Evolutionary conservation across 53 echinoderm and acorn worm genomes (phyloP), one percentile per base, ranked within the genome.

Genomic region (Stichopus horrens): DNA sequence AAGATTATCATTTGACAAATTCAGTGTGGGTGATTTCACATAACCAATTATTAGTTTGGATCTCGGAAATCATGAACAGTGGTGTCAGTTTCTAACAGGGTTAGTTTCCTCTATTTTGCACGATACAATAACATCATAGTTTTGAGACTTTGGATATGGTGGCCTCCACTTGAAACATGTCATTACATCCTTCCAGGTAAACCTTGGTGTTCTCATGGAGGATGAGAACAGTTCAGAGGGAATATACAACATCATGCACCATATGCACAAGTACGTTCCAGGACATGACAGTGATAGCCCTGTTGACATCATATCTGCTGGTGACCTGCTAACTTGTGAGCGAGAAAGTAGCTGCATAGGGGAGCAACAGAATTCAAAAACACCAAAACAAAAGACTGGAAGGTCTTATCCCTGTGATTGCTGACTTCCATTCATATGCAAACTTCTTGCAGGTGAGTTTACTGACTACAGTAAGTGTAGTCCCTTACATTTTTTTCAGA

Each of bases 181-280:
- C n/a, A n/a, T n/a, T n/a, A n/a, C n/a, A 20, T 18, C 21, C 19
- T 59, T 60, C 8, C 82, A 94, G 94, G 89, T 94, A 9, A 89
- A 92, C 76, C 87, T 94, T 10, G 94, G 94, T n/a, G 94, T 94
- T 8, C 59, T 94, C 23, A 94, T 93, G 95, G 88, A 95, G 20
- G 90, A 87, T 71, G 95, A 95, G 56, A 95, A 91, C 53, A 83
- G 86, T 0, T 76, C 93, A 16, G 91, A 88, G 14, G 93, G 95
- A 3, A 95, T 95, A 7, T 79, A 88, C 11, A 88, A 87, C 10
- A 91, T 91, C 22, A 88, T 90, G 88, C 90, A 91, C 23, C 90
- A 93, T 51, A 79, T 91, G 90, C 95, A 95, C 53, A 20, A 87
- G 21, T 95, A 93, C 60, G 88, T 83, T 4, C 95, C 95, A 54